phyloP scores from a whole-genome alignment of 2,888 invertebrate genomes.

The Brassicogethes aeneus region DNA sequence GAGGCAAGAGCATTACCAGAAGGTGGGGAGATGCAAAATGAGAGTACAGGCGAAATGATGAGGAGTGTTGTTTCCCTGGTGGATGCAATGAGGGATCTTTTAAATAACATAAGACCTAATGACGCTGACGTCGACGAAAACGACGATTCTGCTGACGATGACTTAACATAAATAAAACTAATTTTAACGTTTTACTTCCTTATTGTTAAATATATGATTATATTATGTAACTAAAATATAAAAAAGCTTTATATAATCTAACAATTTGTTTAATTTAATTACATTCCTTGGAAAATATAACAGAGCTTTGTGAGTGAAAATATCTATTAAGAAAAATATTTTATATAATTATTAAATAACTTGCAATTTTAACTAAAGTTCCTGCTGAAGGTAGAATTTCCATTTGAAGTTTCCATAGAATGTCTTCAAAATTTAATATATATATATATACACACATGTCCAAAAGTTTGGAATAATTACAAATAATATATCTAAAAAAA shows the following conservation, averaged over 20 bases:
- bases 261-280: constrained; percentile 3
- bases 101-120: constrained; percentile 55
- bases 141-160: constrained; percentile 44
- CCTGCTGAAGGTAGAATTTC: too few relatives aligned
- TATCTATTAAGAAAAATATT: too few relatives aligned
- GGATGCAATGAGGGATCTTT: constrained; percentile 63
- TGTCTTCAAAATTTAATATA: too few relatives aligned
- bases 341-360: too few relatives aligned
- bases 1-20: constrained; percentile 37
- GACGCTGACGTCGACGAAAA: constrained; percentile 45
- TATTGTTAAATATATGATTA: constrained; percentile 16
- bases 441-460: too few relatives aligned
- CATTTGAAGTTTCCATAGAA: too few relatives aligned
- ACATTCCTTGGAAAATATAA: too few relatives aligned
- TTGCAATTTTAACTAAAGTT: too few relatives aligned
- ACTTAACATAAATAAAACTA: constrained; percentile 25
- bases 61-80: constrained; percentile 57
- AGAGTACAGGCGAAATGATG: constrained; percentile 43
- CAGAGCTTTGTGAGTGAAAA: too few relatives aligned
- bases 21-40: constrained; percentile 19
- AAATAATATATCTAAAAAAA: too few relatives aligned
- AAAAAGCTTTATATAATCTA: constrained; percentile 13
- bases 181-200: constrained; percentile 12
- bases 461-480: too few relatives aligned
- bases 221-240: constrained; percentile 13